These are phyloP conservation scores for Epizoanthus ramosus DNA, from an alignment of 92 coral and sea anemone species.

Conservation along the genomic window DNA sequence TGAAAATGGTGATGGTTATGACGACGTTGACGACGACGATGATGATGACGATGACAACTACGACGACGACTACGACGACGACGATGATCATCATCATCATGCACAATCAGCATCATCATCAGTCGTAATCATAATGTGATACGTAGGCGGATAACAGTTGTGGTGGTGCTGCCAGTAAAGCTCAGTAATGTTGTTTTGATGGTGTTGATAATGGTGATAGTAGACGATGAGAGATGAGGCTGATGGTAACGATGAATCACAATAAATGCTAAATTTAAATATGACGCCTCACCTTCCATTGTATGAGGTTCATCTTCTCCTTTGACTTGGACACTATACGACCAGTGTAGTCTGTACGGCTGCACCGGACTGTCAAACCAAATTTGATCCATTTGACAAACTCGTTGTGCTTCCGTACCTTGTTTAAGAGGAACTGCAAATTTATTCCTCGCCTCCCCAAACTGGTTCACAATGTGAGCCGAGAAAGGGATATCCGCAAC, in stretches of 20 bases:
- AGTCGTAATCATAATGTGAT: too few species aligned
- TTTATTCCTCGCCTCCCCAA: slow-evolving; percentile 25
- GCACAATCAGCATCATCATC: too few species aligned
- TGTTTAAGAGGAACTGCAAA: slow-evolving; percentile 33
- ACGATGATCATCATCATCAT: too few species aligned
- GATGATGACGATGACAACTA: too few species aligned
- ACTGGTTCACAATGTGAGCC: slow-evolving; percentile 41
- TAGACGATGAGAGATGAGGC: too few species aligned
- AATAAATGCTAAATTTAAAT: not conserved
- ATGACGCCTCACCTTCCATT: not conserved
- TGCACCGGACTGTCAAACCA: slow-evolving; percentile 36
- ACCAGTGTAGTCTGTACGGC: slow-evolving; percentile 39
- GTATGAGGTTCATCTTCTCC: not conserved
- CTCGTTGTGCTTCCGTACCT: not conserved
- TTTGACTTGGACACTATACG: not conserved
- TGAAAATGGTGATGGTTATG: too few species aligned
- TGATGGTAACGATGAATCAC: not conserved
- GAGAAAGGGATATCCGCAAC: slow-evolving; percentile 32
- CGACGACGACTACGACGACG: too few species aligned
- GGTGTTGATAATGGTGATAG: too few species aligned
- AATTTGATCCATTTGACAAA: slow-evolving; percentile 18
- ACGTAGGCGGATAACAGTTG: too few species aligned
- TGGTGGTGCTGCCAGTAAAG: too few species aligned
- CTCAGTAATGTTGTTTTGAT: too few species aligned
- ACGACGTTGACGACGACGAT: too few species aligned